phyloP scores from a whole-genome alignment of 2,797 vertebrate genomes.

The Bryconaethiops microstoma region DNA sequence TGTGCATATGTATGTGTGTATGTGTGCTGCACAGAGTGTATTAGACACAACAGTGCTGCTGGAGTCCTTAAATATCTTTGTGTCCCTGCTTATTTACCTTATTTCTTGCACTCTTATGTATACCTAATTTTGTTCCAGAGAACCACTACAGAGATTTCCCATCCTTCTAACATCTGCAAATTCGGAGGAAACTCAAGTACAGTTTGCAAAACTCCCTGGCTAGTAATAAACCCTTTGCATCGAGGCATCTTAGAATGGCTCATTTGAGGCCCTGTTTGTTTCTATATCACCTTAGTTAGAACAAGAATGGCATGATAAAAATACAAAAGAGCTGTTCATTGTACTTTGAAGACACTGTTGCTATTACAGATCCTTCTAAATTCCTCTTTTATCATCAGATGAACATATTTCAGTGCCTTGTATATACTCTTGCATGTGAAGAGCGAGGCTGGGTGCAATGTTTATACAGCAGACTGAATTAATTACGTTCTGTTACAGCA shows the following conservation, averaged over 20 bases:
- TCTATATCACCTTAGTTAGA: neutral
- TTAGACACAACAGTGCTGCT: too few relatives aligned
- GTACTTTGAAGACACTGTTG: neutral
- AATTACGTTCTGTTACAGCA: constrained; percentile 92
- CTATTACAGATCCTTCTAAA: neutral
- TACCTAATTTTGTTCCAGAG: neutral
- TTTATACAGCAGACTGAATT: constrained; percentile 89
- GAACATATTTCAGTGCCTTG: constrained; percentile 15
- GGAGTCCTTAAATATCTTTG: too few relatives aligned
- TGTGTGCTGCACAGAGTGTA: too few relatives aligned
- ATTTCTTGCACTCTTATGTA: neutral
- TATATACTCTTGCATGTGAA: neutral
- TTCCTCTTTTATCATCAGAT: neutral
- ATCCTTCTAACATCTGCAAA: neutral
- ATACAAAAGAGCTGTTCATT: too few relatives aligned
- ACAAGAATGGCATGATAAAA: neutral
- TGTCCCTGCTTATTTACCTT: neutral
- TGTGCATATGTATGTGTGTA: too few relatives aligned
- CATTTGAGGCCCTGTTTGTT: neutral
- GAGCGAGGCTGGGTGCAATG: constrained; percentile 70
- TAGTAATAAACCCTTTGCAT: neutral
- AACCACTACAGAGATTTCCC: neutral
- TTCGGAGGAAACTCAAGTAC: neutral
- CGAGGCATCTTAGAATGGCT: neutral
- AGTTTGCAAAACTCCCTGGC: neutral